Conservation (phyloP, 2,113 vertebrate species). For the Malurus alboscapulatus region DNA sequence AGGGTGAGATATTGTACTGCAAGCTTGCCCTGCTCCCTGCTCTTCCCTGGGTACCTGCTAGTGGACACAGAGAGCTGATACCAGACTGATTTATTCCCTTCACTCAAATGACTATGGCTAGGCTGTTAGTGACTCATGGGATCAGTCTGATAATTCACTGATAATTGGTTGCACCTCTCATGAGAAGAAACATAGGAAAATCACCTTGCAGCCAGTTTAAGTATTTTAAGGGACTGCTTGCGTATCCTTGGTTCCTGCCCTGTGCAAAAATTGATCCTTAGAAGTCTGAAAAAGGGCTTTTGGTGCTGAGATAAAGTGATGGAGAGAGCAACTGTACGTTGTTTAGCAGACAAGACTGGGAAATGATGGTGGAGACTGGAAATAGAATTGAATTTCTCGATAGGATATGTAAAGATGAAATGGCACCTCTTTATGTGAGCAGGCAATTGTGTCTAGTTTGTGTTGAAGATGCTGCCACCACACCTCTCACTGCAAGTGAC, state of each 20-base stretch:
- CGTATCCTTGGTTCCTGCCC: not conserved
- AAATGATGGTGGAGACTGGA: not conserved
- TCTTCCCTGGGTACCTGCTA: not conserved
- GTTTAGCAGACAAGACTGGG: not conserved
- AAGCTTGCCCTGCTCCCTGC: not conserved
- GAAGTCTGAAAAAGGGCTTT: not conserved
- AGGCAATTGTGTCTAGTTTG: not conserved
- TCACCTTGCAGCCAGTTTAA: not conserved
- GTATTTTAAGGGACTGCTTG: not conserved
- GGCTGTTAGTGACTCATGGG: not conserved
- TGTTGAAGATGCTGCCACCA: not conserved
- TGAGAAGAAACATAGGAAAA: not conserved
- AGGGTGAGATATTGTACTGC: not conserved
- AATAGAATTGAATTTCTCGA: not conserved
- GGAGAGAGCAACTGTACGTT: not conserved
- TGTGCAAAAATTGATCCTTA: not conserved
- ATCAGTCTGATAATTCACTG: not conserved
- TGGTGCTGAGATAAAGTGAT: not conserved
- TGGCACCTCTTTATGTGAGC: not conserved
- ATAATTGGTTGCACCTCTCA: not conserved
- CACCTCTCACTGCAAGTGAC: not conserved
- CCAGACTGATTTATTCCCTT: not conserved
- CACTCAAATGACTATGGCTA: not conserved
- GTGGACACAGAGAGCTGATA: fast-evolving
- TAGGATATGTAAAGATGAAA: not conserved